Evolutionary conservation across 2,113 vertebrate species (phyloP), one percentile per base, ranked within the genome.

Genomic region (Crocuta crocuta): DNA sequence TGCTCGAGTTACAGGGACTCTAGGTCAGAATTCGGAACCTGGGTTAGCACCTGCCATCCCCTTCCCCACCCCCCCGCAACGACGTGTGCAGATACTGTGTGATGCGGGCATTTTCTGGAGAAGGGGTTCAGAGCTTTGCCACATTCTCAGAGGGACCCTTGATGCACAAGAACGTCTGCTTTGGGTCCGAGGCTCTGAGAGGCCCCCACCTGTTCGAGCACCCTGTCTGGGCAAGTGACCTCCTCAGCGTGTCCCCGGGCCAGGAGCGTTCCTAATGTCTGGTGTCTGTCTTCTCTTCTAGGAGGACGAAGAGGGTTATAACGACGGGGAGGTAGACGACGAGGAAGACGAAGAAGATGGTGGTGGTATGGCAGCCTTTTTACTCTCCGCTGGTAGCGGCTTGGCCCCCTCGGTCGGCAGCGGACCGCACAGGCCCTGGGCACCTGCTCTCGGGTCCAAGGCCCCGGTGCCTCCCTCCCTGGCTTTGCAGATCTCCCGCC

Each of bases 261-360:
- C 19, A 3, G 1, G 35, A 35, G 4, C 31, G 5, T 31, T 10
- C 50, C 76, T 91, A 0, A 71, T 23, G 16, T 53, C n/a, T 61
- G 9, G 2, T 53, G 68, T 78, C 17, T 33, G 0, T 74, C n/a
- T 74, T 81, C 58, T 95, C 48, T 65, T 55, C 81, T 87, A 99
- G 99, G 99, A 99, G 98, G 99, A 99, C 45, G 99, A 99, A 89
- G 99, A 99, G 94, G 99, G 98, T 65, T 99, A 99, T 91, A 99
- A 99, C 0, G 99, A 99, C 12, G 99, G 98, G 4, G 99, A 99
- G 86, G 98, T 99, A 95, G 99, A 99, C 1, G 99, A 99, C 0
- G 99, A 99, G 16, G 99, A 99, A 35, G 99, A 99, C 0, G 99
- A 99, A 50, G 99, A 99, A 63, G 99, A 99, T 26, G 95, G 96